Percentiles rank a stretch among this genome's conserved stretches.
Evolutionary conservation across 2,888 invertebrate genomes (phyloP).

Genomic region (Euzetes globulus): DNA sequence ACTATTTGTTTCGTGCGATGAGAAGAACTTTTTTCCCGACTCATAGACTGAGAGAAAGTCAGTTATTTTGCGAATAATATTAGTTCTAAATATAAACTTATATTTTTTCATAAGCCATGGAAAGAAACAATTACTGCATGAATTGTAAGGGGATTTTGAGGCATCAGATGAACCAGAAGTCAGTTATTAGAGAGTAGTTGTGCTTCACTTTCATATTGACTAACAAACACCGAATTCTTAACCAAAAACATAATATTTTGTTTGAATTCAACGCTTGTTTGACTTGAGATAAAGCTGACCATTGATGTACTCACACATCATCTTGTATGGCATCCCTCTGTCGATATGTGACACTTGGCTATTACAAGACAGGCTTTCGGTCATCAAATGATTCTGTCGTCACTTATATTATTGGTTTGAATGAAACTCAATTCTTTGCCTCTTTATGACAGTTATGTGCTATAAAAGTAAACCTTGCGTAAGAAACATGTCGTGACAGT

Average conservation of each 20-base stretch:
- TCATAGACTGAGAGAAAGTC: background rate
- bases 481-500: too few relatives aligned
- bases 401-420: background rate
- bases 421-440: background rate
- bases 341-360: background rate
- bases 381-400: constrained; percentile 1
- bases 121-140: constrained; percentile 2
- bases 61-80: background rate
- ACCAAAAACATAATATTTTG: background rate
- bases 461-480: too few relatives aligned
- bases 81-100: constrained; percentile 10
- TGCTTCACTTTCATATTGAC: background rate
- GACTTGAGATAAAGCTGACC: constrained; percentile 10
- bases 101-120: background rate
- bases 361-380: background rate
- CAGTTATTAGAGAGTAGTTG: background rate
- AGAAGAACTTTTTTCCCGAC: background rate
- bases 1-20: background rate
- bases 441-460: too few relatives aligned
- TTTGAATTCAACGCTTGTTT: constrained; percentile 1
- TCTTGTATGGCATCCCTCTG: background rate
- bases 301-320: background rate
- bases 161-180: background rate
- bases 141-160: background rate
- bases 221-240: background rate